Conservation (phyloP, 2,797 vertebrate species). For the Pangasius djambal region DNA sequence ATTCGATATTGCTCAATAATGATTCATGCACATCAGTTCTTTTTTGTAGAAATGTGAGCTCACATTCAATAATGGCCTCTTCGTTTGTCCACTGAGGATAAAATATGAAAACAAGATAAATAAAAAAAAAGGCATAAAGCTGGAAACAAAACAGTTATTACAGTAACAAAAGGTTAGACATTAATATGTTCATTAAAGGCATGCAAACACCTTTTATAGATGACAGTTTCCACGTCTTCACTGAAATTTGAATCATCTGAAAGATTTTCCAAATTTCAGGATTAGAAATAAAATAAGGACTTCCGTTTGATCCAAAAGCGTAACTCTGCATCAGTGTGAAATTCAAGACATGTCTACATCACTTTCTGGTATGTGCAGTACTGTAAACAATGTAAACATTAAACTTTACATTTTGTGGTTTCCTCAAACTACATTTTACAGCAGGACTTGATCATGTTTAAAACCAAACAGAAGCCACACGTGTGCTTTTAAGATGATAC, state of each 20-base stretch:
- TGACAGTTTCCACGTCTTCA: constrained; percentile 70
- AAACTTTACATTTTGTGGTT: background rate
- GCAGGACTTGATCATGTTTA: background rate
- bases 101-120: constrained; percentile 18
- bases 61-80: background rate
- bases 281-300: constrained; percentile 20
- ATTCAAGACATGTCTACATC: constrained; percentile 32
- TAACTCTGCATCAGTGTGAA: constrained; percentile 27
- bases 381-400: background rate
- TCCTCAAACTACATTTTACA: background rate
- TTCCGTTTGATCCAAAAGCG: background rate
- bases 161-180: constrained; percentile 46
- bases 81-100: constrained; percentile 13
- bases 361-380: background rate
- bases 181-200: constrained; percentile 36
- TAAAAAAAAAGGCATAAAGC: background rate
- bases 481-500: background rate
- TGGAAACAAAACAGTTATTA: constrained; percentile 35
- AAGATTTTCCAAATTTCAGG: constrained; percentile 68
- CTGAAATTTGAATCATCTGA: constrained; percentile 68
- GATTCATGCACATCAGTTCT: constrained; percentile 5
- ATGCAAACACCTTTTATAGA: constrained; percentile 61
- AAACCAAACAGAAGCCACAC: constrained; percentile 6
- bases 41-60: background rate
- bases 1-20: background rate